A percentile compares a stretch with the other conserved stretches of the same genome.
phyloP scores from a whole-genome alignment of 2,888 invertebrate genomes.

The Spialia ferax region DNA sequence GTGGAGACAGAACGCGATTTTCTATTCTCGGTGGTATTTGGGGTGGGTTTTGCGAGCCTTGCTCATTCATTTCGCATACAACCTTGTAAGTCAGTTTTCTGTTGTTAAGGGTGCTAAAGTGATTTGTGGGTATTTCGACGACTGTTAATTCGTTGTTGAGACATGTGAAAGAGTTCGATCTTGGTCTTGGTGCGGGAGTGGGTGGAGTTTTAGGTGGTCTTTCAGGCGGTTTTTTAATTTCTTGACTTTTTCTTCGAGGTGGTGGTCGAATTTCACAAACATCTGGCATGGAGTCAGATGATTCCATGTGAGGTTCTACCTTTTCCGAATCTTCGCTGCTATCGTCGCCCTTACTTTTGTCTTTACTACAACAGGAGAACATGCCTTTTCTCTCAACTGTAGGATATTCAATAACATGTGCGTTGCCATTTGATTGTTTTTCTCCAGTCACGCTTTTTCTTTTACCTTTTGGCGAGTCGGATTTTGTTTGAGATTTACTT shows the following conservation, averaged over 20 bases:
- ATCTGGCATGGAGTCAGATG: slow-evolving; percentile 77
- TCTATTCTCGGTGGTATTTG: slow-evolving; percentile 83
- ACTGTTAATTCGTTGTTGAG: slow-evolving; percentile 74
- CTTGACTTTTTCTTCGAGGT: slow-evolving; percentile 86
- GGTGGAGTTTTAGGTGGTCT: slow-evolving; percentile 89
- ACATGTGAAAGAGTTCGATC: slow-evolving; percentile 86
- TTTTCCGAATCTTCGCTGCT: slow-evolving; percentile 76
- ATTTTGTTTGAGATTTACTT: slow-evolving; percentile 68
- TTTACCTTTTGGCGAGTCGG: slow-evolving; percentile 79
- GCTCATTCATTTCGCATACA: slow-evolving; percentile 77
- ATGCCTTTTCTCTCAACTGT: slow-evolving; percentile 91
- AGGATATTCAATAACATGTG: slow-evolving; percentile 90
- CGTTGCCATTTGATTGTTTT: slow-evolving; percentile 74
- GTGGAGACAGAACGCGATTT: slow-evolving; percentile 70
- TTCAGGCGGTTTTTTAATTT: slow-evolving; percentile 87
- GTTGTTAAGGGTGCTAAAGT: slow-evolving; percentile 79
- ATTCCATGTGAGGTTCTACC: slow-evolving; percentile 67
- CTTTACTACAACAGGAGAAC: slow-evolving; percentile 90
- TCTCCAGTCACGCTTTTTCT: slow-evolving; percentile 73
- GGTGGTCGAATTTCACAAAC: slow-evolving; percentile 88
- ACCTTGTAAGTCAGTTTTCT: slow-evolving; percentile 78
- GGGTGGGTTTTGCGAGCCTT: slow-evolving; percentile 71
- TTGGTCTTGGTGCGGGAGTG: slow-evolving; percentile 81
- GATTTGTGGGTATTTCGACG: slow-evolving; percentile 75
- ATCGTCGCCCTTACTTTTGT: slow-evolving; percentile 83